Base-by-base conservation (phyloP, 37 sponge, comb jelly and placozoan species). In the Oopsacas minuta region DNA sequence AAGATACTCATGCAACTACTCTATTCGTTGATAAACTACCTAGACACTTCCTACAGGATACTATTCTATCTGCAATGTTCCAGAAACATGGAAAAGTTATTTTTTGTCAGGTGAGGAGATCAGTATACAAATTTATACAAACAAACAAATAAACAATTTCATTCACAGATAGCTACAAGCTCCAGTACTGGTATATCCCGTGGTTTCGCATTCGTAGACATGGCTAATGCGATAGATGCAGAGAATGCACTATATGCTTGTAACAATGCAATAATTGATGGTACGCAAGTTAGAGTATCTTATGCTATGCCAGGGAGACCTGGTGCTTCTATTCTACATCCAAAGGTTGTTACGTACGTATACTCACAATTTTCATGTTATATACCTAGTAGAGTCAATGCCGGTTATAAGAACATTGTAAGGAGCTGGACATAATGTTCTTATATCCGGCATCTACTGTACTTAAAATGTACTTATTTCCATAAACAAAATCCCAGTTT, bases 251-350 rank as follows among this genome's bases (percentile, higher is more conserved):
- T 90, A 53, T 36, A 0, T 10, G 37, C 17, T 0, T 82, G 85
- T 46, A 92, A 90, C 82, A 86, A 90, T 0, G 51, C 39, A 0
- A 12, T 34, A 12, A 53, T 92, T 36, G 81, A 37, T 23, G 90
- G 88, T 0, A 86, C 85, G 0, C 84, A 86, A 23, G 88, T 92
- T 0, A 39, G 92, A 46, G 90, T 92, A 22, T 90, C 92, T 17
- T 92, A 87, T 85, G 90, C 90, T 23, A 92, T 92, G 92, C 92
- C 92, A 1, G 90, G 92, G n/a, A 30, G 92, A 39, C 92, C 88
- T 25, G 92, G 92, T 28, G 88, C 92, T 0, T 83, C 86, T 37
- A 92, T 92, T 23, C 85, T 92, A 23, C 92, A 92, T 15, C 86
- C 90, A 52, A 87, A 85, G 75, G 51, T 46, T 22, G 51, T 46